Conservation (phyloP, 2,113 vertebrate genomes). For the Lamprotornis superbus region DNA sequence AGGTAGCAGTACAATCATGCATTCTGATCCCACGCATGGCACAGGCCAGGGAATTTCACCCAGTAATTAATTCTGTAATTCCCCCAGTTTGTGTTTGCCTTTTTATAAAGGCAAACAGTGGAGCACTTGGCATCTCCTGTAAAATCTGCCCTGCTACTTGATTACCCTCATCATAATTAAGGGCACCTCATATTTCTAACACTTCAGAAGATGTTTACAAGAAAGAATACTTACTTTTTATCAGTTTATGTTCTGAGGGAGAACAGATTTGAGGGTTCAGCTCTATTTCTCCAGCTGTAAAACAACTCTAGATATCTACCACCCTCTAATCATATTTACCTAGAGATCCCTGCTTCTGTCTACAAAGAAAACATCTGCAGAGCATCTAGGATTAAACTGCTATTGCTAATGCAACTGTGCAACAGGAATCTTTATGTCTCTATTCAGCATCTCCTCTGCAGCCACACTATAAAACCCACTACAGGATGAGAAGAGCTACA, state of each 20-base stretch:
- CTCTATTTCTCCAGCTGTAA: background rate
- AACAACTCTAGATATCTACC: background rate
- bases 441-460: background rate
- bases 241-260: background rate
- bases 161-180: background rate
- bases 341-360: background rate
- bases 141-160: background rate
- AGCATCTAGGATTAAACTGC: background rate
- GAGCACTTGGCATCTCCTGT: background rate
- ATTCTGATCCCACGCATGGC: rapidly evolving
- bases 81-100: background rate
- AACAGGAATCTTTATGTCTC: background rate
- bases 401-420: background rate
- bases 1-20: background rate
- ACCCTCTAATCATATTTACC: background rate
- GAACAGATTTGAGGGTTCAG: rapidly evolving
- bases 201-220: background rate
- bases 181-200: background rate
- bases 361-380: background rate
- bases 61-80: background rate
- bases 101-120: background rate
- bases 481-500: background rate
- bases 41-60: background rate
- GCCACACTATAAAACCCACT: background rate
- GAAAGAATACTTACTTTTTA: background rate